A percentile compares a stretch with the other conserved stretches of the same genome.
These are phyloP conservation scores for Microplitis deprimator DNA, from an alignment of 2,888 invertebrate genomes.

Conservation along the genomic window DNA sequence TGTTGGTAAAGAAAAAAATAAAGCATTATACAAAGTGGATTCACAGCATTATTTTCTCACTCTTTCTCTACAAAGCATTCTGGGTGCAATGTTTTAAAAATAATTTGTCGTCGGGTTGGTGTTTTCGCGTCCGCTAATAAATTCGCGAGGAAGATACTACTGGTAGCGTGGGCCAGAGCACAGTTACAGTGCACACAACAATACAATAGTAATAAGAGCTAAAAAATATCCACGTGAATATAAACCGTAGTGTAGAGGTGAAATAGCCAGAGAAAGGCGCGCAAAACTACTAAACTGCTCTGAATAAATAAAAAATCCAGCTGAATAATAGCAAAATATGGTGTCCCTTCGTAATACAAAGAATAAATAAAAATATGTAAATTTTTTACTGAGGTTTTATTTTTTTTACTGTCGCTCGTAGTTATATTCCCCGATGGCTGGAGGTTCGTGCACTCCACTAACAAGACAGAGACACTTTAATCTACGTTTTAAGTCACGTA, in stretches of 20 bases:
- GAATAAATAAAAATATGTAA: conserved; percentile 46
- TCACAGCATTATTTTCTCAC: too few species aligned
- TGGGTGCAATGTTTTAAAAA: conserved; percentile 16
- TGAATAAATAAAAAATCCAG: not conserved
- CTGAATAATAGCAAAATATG: not conserved
- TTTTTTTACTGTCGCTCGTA: not conserved
- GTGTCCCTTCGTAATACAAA: conserved; percentile 39
- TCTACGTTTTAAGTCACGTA: conserved; percentile 63
- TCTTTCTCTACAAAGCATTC: too few species aligned
- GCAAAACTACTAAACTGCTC: conserved; percentile 18
- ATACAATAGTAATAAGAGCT: not conserved
- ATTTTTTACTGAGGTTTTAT: conserved; percentile 45
- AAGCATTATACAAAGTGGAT: too few species aligned
- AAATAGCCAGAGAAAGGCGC: conserved; percentile 40
- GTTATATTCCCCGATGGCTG: conserved; percentile 6
- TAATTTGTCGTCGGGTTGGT: conserved; percentile 17
- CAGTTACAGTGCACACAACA: too few species aligned
- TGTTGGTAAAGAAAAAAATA: too few species aligned
- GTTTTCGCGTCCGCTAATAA: conserved; percentile 18
- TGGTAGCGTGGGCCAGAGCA: not conserved
- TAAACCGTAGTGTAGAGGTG: not conserved
- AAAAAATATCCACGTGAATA: not conserved
- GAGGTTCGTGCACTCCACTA: conserved; percentile 8
- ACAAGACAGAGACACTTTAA: conserved; percentile 59
- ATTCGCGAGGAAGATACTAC: conserved; percentile 15